Conservation (phyloP, 2,888 invertebrate species). For the Pachliopta kotzebuea region DNA sequence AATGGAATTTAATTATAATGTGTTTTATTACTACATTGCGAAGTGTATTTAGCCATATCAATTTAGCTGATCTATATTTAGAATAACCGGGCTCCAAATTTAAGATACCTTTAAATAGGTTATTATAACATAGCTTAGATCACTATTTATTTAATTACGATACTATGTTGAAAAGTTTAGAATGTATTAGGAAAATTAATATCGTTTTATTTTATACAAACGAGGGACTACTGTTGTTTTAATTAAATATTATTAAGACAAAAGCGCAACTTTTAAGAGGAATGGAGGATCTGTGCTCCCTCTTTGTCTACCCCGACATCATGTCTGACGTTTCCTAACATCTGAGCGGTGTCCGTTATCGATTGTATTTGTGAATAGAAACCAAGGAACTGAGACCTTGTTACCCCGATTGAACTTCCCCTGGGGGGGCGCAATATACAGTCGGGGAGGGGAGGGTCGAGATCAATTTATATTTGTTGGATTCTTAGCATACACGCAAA, state of each 20-base stretch:
- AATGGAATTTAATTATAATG: too few species aligned
- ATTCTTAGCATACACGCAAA: conserved; percentile 57
- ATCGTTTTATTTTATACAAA: background rate
- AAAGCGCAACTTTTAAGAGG: conserved; percentile 35
- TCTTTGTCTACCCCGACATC: conserved; percentile 60
- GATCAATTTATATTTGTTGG: conserved; percentile 47
- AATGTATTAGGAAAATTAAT: background rate
- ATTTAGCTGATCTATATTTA: too few species aligned
- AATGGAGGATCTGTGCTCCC: conserved; percentile 44
- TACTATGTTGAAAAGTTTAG: background rate
- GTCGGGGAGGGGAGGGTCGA: conserved; percentile 43
- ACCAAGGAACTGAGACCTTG: conserved; percentile 47
- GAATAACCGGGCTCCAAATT: too few species aligned
- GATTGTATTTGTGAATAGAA: conserved; percentile 70
- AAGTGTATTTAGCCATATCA: too few species aligned
- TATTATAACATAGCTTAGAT: too few species aligned
- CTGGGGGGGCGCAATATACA: conserved; percentile 28
- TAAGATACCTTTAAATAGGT: too few species aligned
- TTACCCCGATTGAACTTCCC: conserved; percentile 46
- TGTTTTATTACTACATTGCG: too few species aligned
- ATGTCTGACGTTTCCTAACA: conserved; percentile 71
- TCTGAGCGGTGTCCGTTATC: conserved; percentile 71
- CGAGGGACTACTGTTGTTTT: conserved; percentile 8
- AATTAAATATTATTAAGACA: conserved; percentile 16
- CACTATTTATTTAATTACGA: too few species aligned